Percentiles rank a stretch among this genome's conserved stretches.
phyloP scores from a whole-genome alignment of 2,797 vertebrate genomes.

The Harpagifer antarcticus region DNA sequence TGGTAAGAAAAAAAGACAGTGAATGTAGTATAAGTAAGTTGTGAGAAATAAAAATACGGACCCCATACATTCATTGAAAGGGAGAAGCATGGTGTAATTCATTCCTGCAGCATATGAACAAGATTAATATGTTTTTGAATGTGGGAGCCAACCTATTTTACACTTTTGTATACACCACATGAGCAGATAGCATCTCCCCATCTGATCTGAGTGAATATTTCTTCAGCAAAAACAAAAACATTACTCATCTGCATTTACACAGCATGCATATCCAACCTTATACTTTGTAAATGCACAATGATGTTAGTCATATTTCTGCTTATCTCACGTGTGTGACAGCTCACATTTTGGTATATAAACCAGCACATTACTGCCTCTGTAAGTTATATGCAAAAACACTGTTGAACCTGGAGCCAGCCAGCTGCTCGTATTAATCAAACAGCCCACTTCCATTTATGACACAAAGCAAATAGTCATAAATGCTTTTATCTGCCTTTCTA shows the following conservation, averaged over 20 bases:
- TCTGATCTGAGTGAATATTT: conserved; percentile 52
- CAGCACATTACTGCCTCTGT: conserved; percentile 61
- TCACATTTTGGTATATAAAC: conserved; percentile 72
- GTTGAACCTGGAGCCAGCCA: conserved; percentile 60
- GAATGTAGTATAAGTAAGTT: conserved; percentile 13
- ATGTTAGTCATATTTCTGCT: conserved; percentile 75
- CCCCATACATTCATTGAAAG: conserved; percentile 30
- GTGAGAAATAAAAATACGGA: conserved; percentile 32
- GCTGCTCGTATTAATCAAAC: conserved; percentile 80
- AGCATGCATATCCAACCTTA: conserved; percentile 64
- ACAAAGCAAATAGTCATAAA: conserved; percentile 83
- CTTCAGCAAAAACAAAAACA: conserved; percentile 68
- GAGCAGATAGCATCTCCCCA: conserved; percentile 67
- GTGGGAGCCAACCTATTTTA: conserved; percentile 53
- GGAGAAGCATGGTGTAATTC: conserved; percentile 41
- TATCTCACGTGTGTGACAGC: conserved; percentile 72
- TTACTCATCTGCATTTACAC: conserved; percentile 73
- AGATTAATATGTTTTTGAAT: conserved; percentile 74
- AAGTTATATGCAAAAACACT: conserved; percentile 71
- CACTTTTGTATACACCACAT: conserved; percentile 46
- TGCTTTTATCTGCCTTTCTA: conserved; percentile 77
- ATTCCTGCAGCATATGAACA: conserved; percentile 48
- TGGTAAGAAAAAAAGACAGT: not conserved
- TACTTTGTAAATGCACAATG: conserved; percentile 60
- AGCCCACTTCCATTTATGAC: conserved; percentile 78